Evolutionary conservation across 2,888 invertebrate genomes (phyloP), one percentile per base, ranked within the genome.

Genomic region (Drosophila recens): DNA sequence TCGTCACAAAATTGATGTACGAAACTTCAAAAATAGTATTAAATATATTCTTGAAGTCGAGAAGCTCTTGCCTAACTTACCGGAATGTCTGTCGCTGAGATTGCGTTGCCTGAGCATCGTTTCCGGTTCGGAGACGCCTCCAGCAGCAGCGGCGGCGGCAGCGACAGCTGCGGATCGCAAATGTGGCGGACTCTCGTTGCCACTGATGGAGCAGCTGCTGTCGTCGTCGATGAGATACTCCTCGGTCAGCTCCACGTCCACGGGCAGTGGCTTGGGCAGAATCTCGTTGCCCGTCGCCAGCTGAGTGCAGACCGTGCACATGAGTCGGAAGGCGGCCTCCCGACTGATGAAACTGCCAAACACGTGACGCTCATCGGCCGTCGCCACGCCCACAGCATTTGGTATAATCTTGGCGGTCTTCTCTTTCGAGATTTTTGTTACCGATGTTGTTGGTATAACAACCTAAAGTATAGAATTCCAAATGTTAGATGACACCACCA

Each of bases 361-460:
- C 54, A 97, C 97, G 90, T 97, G 97, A 53, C 97, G 96, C 87
- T 97, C 96, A 87, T 96, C 96, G 51, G 95, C 94, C n/a, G 98
- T 98, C 33, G 91, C 91, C 42, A 92, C 96, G 33, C 97, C 98
- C 66, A 98, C 97, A 13, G 98, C 98, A 93, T 98, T 98, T 53
- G 98, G 98, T 89, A 98, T 97, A 80, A 98, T 97, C 81, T 97
- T 95, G 1, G 98, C 98, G 67, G 98, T 98, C 93, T 97, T 97
- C 93, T 98, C 98, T 91, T 98, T 97, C 45, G 97, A 97, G 90
- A 98, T 97, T 91, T 96, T 95, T 59, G 96, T 94, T 64, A 98
- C 98, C 68, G 96, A 96, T 64, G 94, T 94, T 80, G 97, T 96
- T 49, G 98, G 98, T 90, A 98, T 98, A 87, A 98, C 94, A 82